Evolutionary conservation across 2,797 vertebrate species (phyloP).

Genomic region (Rhynchotus rufescens): DNA sequence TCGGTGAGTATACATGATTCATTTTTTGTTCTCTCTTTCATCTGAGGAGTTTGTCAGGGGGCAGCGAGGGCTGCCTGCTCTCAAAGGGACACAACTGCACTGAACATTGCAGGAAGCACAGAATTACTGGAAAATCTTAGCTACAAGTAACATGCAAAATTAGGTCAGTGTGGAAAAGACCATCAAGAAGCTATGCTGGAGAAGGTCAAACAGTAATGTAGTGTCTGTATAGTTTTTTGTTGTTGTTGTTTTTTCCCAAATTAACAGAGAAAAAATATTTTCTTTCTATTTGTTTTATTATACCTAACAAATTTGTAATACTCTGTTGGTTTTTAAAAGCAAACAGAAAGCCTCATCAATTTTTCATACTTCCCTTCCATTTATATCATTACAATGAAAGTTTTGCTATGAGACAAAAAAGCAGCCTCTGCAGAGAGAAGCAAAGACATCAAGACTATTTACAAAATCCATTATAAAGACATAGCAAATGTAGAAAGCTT

Average conservation of each 20-base stretch:
- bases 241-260: background rate
- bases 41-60: background rate
- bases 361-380: background rate
- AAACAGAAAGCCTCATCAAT: background rate
- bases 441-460: background rate
- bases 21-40: background rate
- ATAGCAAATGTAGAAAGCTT: background rate
- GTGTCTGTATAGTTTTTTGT: background rate
- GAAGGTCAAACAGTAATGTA: background rate
- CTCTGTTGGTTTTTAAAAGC: background rate
- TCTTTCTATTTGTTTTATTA: background rate
- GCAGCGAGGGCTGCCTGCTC: background rate
- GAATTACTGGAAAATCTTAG: background rate
- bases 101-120: background rate
- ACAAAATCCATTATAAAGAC: background rate
- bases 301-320: background rate
- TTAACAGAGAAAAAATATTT: background rate
- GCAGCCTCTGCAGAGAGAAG: background rate
- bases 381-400: background rate
- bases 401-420: background rate
- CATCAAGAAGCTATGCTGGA: background rate
- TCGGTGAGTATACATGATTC: background rate
- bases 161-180: background rate
- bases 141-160: background rate
- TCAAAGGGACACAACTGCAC: background rate